Evolutionary conservation across 2,888 invertebrate species (phyloP), one percentile per base, ranked within the genome.

Genomic region (Dicyrtomina minuta): DNA sequence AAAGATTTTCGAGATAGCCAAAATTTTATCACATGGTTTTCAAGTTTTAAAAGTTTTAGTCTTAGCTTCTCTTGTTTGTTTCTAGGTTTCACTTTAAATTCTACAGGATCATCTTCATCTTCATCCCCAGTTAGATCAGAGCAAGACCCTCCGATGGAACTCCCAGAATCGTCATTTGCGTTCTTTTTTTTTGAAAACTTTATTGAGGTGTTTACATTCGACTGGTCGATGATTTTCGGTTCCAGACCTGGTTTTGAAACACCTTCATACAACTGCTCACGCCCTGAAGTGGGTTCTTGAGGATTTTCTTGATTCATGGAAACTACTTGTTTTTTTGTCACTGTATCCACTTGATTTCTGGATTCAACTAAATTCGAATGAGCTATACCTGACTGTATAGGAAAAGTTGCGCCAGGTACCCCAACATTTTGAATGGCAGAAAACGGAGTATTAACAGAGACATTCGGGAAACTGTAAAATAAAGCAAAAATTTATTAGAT

Each of bases 121-220:
- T 62, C 62, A n/a, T 61, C 61, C 2, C 62, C 62, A 13, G 62
- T 62, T 1, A 62, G 33, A 24, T 62, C 62, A 17, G 46, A 12
- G 1, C 10, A 15, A 6, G 51, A 27, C 4, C 62, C 62, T 44
- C 62, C 62, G 27, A 62, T 49, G 24, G 49, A 49, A 33, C 26
- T n/a, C 4, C 44, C 62, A 43, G 44, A 56, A 33, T 56, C 56
- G 8, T 33, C 33, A 8, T 33, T 33, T 33, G 33, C n/a, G n/a
- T 22, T 55, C 4, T 20, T 55, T 26, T 55, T 5, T 15, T 55
- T 49, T 15, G 6, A 12, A 15, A 12, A 17, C 49, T 49, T 15
- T 15, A 49, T 5, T 49, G n/a, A n/a, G n/a, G 5, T 49, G 10
- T 49, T 49, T 49, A 15, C 20, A 49, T 15, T 49, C 49, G 49